phyloP scores from a whole-genome alignment of 2,888 invertebrate genomes.

The Calameuta filiformis region DNA sequence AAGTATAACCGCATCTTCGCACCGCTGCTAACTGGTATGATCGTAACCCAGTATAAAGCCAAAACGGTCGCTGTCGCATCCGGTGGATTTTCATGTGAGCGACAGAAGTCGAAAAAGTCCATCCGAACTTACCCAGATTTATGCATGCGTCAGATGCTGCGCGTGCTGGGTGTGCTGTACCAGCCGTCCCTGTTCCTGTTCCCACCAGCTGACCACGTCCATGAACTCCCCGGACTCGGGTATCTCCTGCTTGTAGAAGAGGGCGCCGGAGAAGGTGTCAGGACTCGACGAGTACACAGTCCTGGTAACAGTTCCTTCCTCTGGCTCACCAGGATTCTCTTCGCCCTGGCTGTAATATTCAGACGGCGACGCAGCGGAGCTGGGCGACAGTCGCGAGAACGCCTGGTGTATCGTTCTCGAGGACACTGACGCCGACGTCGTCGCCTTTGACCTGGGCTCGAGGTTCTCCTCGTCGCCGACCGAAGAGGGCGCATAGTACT shows the following conservation, averaged over 20 bases:
- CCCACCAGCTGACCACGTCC: slow-evolving; percentile 65
- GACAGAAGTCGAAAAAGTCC: not conserved
- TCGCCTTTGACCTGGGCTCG: slow-evolving; percentile 43
- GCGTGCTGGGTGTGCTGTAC: slow-evolving; percentile 55
- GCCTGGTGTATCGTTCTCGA: slow-evolving; percentile 9
- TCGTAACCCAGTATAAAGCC: not conserved
- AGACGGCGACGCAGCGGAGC: slow-evolving; percentile 48
- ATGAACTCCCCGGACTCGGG: slow-evolving; percentile 59
- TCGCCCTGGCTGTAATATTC: slow-evolving; percentile 52
- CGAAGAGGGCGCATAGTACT: slow-evolving; percentile 47
- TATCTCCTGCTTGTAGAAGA: slow-evolving; percentile 61
- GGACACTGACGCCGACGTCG: not conserved
- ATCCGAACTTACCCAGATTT: slow-evolving; percentile 32
- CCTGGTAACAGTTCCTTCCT: slow-evolving; percentile 45
- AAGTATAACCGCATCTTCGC: not conserved
- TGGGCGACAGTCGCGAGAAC: slow-evolving; percentile 51
- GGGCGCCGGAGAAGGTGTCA: slow-evolving; percentile 55
- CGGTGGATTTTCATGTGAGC: not conserved
- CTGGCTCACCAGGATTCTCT: slow-evolving; percentile 55
- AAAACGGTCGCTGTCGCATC: not conserved
- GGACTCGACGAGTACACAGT: slow-evolving; percentile 56
- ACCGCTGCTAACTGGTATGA: not conserved
- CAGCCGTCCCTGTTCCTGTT: slow-evolving; percentile 62
- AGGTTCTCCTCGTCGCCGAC: slow-evolving; percentile 62
- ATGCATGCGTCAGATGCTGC: slow-evolving; percentile 61